phyloP scores from a whole-genome alignment of 2,888 invertebrate genomes.

The Mesorhabditis sp. region DNA sequence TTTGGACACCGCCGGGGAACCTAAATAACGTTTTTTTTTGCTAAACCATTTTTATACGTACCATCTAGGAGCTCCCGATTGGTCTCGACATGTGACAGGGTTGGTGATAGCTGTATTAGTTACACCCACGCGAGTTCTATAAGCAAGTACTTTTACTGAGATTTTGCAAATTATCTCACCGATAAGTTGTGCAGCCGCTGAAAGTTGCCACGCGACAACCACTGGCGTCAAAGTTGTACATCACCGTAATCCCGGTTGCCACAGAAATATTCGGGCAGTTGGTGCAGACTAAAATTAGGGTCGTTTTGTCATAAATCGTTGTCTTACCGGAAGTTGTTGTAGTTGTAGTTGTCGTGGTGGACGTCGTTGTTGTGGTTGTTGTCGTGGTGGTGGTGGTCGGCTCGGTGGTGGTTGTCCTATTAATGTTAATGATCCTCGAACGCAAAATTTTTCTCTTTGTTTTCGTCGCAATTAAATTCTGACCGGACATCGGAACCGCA shows the following conservation, averaged over 20 bases:
- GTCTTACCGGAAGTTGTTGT: neutral
- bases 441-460: neutral
- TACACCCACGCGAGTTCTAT: too few relatives aligned
- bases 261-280: neutral
- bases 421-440: neutral
- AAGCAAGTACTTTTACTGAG: too few relatives aligned
- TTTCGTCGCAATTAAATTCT: neutral
- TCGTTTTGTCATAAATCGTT: neutral
- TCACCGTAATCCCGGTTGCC: neutral
- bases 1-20: too few relatives aligned
- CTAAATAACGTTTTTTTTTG: too few relatives aligned
- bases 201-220: neutral
- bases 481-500: too few relatives aligned
- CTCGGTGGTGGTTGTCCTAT: neutral
- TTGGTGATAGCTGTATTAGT: too few relatives aligned
- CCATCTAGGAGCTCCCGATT: too few relatives aligned
- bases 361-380: slow-evolving; percentile 1
- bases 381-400: neutral
- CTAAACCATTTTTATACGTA: too few relatives aligned
- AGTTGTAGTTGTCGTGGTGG: neutral
- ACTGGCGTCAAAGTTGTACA: neutral
- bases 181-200: neutral
- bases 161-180: neutral
- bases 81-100: too few relatives aligned
- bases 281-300: neutral